Base-by-base conservation (phyloP, 2,797 vertebrate genomes). In the Orestias chungarensis region DNA sequence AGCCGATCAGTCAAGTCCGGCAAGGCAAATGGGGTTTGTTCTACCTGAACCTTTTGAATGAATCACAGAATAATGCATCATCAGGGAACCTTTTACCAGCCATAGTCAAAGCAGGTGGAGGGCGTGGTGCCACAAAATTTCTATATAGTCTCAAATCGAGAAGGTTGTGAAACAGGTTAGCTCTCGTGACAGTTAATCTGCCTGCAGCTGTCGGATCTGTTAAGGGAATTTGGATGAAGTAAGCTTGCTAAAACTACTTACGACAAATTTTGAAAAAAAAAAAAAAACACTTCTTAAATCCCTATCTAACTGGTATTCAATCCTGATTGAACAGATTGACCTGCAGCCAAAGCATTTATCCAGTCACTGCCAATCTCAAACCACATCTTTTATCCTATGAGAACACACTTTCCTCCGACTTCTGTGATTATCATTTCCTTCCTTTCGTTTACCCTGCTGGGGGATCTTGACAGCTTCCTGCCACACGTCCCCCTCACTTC, bases 391-490 rank as follows among this genome's bases (percentile, higher is more conserved):
- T 64, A 65, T 82, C 70, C 57, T 40, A 77, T 85, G 69, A 68
- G 68, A 44, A 73, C 71, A 82, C 69, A 42, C 68, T 81, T 84
- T 82, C 68, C 76, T 79, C 31, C 65, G 46, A 65, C 68, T 74
- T 40, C 0, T 66, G 27, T 40, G 3, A 23, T 73, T 72, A 83
- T 82, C 17, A 33, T 20, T 75, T 74, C 64, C 74, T 76, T 83
- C 78, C 78, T 77, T 81, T 82, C 18, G 62, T 65, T 73, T 76
- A 23, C 55, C 27, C 54, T 27, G 46, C 18, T 47, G 61, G 76
- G 85, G 70, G 81, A 89, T 83, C 83, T 76, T 72, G 64, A 78
- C 72, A 68, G 64, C 75, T 89, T 93, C 90, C 90, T 91, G 89
- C 12, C 74, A 83, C 79, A 87, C 77, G 81, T 84, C 67, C 57